These are phyloP conservation scores for Brachyhypopomus gauderio DNA, from an alignment of 2,113 vertebrate genomes.

Conservation along the genomic window DNA sequence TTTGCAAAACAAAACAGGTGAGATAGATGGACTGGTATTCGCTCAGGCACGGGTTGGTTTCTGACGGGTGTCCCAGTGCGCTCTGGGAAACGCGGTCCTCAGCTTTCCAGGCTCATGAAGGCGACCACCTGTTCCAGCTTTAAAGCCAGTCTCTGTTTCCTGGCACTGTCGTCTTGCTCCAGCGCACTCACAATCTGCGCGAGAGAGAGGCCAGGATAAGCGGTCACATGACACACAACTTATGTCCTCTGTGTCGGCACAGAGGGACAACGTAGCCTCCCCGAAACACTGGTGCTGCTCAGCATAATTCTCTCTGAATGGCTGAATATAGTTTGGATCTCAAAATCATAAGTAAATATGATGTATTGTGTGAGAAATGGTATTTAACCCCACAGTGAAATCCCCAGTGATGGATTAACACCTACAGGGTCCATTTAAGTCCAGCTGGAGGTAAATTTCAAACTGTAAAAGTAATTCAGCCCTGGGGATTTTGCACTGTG, in stretches of 20 bases:
- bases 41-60: slow-evolving; percentile 99
- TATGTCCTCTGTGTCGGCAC: not conserved
- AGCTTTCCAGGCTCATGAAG: slow-evolving; percentile 99
- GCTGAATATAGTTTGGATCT: not conserved
- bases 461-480: slow-evolving; percentile 8
- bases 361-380: too few relatives aligned
- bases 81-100: slow-evolving; percentile 96
- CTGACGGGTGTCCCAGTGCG: slow-evolving; percentile 89
- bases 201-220: slow-evolving; percentile 31
- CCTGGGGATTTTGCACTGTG: not conserved
- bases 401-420: slow-evolving; percentile 12
- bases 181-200: slow-evolving; percentile 90
- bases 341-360: too few relatives aligned
- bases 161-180: slow-evolving; percentile 92
- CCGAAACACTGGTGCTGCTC: too few relatives aligned
- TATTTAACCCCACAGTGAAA: not conserved
- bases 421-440: slow-evolving; percentile 6
- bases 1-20: slow-evolving; percentile 63
- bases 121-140: slow-evolving; percentile 99
- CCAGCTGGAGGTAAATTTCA: slow-evolving; percentile 4
- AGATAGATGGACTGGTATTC: slow-evolving; percentile 91
- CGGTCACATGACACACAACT: slow-evolving; percentile 2
- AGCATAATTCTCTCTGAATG: not conserved
- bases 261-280: too few relatives aligned
- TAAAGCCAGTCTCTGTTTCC: slow-evolving; percentile 97